phyloP scores from a whole-genome alignment of 2,797 vertebrate species.

The Coccyzus lansbergi region DNA sequence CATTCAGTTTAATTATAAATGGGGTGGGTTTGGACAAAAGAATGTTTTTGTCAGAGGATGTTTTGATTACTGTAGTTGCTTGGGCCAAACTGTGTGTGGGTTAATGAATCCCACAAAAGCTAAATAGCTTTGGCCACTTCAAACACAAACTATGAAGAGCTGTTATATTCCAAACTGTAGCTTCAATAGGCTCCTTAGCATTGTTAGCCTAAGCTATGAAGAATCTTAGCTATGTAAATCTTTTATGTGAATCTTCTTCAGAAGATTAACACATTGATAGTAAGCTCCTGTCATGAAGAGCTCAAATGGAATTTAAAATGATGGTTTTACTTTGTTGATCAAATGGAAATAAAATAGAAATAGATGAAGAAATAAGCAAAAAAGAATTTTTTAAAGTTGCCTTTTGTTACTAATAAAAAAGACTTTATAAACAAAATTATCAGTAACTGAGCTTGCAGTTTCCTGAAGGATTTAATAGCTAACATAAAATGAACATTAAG shows the following conservation, averaged over 20 bases:
- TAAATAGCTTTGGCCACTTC: conserved; percentile 26
- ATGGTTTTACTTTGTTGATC: not conserved
- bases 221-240: conserved; percentile 19
- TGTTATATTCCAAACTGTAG: not conserved
- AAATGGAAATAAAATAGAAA: not conserved
- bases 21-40: not conserved
- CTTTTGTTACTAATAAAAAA: not conserved
- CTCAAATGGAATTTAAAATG: not conserved
- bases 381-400: not conserved
- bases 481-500: not conserved
- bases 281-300: not conserved
- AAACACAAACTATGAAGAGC: conserved; percentile 18
- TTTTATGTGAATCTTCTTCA: no score
- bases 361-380: not conserved
- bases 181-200: conserved; percentile 23
- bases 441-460: not conserved
- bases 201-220: not conserved
- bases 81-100: not conserved
- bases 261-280: conserved; percentile 5
- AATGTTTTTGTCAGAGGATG: not conserved
- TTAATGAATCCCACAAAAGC: conserved; percentile 20
- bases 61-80: not conserved
- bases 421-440: not conserved
- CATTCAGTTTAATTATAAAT: not conserved
- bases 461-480: not conserved